These are phyloP conservation scores for Lysandra bellargus DNA, from an alignment of 2,888 invertebrate genomes.

Conservation along the genomic window DNA sequence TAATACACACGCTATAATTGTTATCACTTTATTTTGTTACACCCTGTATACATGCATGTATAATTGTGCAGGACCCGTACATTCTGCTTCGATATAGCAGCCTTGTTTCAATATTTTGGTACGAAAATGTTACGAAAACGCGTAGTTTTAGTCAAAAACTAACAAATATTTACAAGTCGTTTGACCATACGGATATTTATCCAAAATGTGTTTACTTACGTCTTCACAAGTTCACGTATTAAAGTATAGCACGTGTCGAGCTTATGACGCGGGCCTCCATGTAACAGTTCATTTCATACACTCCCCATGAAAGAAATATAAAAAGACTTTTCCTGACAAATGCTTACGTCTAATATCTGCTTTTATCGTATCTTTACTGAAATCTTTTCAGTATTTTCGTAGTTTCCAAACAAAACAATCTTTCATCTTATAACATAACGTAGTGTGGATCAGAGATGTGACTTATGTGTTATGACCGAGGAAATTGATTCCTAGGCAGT, in stretches of 20 bases:
- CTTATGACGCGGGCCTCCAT: not conserved
- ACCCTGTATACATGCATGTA: not conserved
- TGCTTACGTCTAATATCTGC: too few species aligned
- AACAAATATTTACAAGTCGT: slow-evolving; percentile 3
- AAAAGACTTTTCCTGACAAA: too few species aligned
- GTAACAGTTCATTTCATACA: too few species aligned
- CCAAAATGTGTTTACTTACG: not conserved
- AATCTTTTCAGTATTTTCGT: too few species aligned
- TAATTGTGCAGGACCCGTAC: not conserved
- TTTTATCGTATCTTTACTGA: too few species aligned
- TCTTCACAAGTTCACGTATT: not conserved
- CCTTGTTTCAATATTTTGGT: not conserved
- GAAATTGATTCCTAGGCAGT: too few species aligned
- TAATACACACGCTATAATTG: not conserved
- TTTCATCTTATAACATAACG: too few species aligned
- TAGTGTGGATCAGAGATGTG: too few species aligned
- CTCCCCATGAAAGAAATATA: too few species aligned
- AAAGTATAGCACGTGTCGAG: not conserved
- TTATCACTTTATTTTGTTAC: not conserved
- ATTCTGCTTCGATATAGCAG: not conserved
- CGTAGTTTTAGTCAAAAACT: not conserved
- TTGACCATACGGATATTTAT: not conserved
- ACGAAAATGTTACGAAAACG: not conserved
- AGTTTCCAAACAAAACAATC: too few species aligned
- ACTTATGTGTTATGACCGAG: too few species aligned